Evolutionary conservation across 1,140 invertebrate species (phyloP), one percentile per base, ranked within the genome.

Genomic region (Calliphora vicina): DNA sequence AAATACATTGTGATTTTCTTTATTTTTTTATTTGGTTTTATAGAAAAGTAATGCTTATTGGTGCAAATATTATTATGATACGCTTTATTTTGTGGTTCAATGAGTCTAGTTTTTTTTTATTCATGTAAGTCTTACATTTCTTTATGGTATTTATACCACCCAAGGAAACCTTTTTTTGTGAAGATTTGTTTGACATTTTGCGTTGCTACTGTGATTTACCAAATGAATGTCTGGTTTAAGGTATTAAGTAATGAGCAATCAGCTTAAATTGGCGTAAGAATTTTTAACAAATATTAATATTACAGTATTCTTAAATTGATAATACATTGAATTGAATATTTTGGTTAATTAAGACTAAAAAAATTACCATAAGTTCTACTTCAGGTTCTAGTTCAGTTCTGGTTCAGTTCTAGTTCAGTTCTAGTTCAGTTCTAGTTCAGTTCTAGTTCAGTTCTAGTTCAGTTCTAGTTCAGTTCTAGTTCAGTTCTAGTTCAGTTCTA

Each of bases 61-160:
- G 84, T 87, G 87, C 87, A 87, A 87, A 88, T 88, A 88, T 88
- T 88, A 88, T 88, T 86, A 88, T 88, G 87, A 88, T 88, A 88
- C 85, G 87, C 87, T 88, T 88, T 88, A 88, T 88, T 88, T 87
- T 87, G 87, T 88, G 87, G 87, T 88, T 88, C 87, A 88, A 87
- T 88, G 87, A 86, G 86, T 84, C 71, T 73, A 43, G 35, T 23
- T 43, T 78, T 78, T 25, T 76, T 76, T 23, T 17, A 35, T 57
- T 61, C 57, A 4, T 35, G 29, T 8, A 35, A 35, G 8, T 35
- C 35, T 35, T 17, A n/a, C 73, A 12, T 29, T 74, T 42, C 35
- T 76, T 76, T 76, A 6, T 42, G 2, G 8, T 43, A 78, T 25
- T 78, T 78, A 8, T 45, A 17, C 27, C 29, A 43, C 74, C 20